A percentile compares a stretch with the other conserved stretches of the same genome.
Evolutionary conservation across 2,797 vertebrate species (phyloP).

Genomic region (Betta splendens): DNA sequence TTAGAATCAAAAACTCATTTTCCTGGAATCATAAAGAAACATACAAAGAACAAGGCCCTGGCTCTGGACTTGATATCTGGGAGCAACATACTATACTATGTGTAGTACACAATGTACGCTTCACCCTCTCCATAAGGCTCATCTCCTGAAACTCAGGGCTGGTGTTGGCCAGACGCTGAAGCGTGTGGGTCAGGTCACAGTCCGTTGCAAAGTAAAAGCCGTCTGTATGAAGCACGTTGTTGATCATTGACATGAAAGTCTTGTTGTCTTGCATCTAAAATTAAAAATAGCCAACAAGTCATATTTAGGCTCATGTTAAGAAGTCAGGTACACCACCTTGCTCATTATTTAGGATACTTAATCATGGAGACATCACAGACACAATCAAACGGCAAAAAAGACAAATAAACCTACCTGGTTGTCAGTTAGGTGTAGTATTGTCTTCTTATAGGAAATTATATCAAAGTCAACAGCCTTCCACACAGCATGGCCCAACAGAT

Average conservation of each 20-base stretch:
- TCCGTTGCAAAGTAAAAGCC: slow-evolving; percentile 95
- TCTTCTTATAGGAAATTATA: slow-evolving; percentile 95
- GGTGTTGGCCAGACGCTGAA: slow-evolving; percentile 94
- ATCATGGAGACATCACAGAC: background rate
- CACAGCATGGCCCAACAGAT: slow-evolving; percentile 89
- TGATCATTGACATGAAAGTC: slow-evolving; percentile 92
- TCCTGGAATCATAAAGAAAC: no score
- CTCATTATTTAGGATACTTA: background rate
- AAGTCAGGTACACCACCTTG: background rate
- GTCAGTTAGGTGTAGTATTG: slow-evolving; percentile 94
- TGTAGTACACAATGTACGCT: background rate
- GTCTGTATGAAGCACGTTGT: slow-evolving; percentile 88
- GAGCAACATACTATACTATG: no score
- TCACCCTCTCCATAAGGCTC: slow-evolving; percentile 78
- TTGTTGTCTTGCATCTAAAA: slow-evolving; percentile 95
- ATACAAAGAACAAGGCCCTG: no score
- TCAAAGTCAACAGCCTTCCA: slow-evolving; percentile 96
- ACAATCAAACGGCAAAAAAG: background rate
- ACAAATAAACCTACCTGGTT: slow-evolving; percentile 81
- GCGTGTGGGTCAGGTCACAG: slow-evolving; percentile 92
- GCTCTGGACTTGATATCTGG: no score
- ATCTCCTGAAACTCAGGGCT: slow-evolving; percentile 98
- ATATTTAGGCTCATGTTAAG: no score
- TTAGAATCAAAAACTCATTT: no score
- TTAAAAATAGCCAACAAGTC: background rate